Conservation (phyloP, 2,888 invertebrate species). For the Anoplius nigerrimus region DNA sequence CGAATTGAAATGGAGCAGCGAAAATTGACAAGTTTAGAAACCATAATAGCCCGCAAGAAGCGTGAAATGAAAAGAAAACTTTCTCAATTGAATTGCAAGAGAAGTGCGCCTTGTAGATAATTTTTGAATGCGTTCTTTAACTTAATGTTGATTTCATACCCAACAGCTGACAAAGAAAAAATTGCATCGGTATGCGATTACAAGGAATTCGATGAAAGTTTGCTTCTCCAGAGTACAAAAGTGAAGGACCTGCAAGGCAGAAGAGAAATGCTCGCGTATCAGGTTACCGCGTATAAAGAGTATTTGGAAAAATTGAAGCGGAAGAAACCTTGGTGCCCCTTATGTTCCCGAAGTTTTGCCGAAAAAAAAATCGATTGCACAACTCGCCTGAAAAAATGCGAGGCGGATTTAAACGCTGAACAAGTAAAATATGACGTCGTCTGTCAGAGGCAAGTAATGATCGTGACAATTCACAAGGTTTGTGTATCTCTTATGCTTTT, state of each 20-base stretch:
- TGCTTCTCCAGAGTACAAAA: constrained; percentile 79
- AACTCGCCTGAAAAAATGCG: constrained; percentile 79
- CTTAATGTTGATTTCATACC: too few species aligned
- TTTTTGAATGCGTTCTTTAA: too few species aligned
- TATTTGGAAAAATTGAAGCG: constrained; percentile 82
- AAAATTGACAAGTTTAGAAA: constrained; percentile 77
- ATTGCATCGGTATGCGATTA: constrained; percentile 75
- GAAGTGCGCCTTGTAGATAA: too few species aligned
- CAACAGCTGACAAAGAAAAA: constrained; percentile 59
- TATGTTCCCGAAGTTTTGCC: constrained; percentile 87
- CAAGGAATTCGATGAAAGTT: constrained; percentile 80
- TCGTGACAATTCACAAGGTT: neutral
- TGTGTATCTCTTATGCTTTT: constrained; percentile 12
- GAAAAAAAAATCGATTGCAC: constrained; percentile 78
- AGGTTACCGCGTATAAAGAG: constrained; percentile 82
- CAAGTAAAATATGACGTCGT: constrained; percentile 80
- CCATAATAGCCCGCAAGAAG: constrained; percentile 81
- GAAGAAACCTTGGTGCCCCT: constrained; percentile 86
- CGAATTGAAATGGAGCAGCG: neutral
- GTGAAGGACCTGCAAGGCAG: constrained; percentile 83
- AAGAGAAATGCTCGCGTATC: constrained; percentile 83
- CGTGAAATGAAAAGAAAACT: constrained; percentile 80
- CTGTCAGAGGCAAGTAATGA: constrained; percentile 61
- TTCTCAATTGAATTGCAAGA: constrained; percentile 63
- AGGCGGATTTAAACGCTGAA: constrained; percentile 80